These are phyloP conservation scores for Pristionchus japonicus DNA, from an alignment of 2,888 invertebrate genomes.

Conservation along the genomic window DNA sequence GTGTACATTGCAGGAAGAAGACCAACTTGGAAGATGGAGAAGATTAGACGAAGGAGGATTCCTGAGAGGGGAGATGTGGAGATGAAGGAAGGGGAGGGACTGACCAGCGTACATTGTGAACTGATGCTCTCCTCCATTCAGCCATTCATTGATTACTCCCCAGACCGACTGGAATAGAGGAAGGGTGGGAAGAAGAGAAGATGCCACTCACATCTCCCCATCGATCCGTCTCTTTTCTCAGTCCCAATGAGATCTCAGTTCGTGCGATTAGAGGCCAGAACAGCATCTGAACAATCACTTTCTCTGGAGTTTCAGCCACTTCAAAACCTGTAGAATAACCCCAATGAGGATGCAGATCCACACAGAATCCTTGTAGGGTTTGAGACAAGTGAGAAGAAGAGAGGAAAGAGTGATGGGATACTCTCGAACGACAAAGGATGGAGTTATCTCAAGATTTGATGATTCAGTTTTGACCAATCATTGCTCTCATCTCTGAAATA, in stretches of 20 bases:
- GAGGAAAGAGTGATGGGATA: constrained; percentile 38
- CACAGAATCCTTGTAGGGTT: constrained; percentile 9
- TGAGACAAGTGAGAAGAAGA: constrained; percentile 37
- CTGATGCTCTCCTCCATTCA: constrained; percentile 29
- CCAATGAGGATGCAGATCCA: constrained; percentile 30
- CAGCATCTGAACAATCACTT: background rate
- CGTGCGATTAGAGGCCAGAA: constrained; percentile 11
- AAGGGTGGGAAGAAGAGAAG: background rate
- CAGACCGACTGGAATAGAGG: background rate
- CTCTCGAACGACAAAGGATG: constrained; percentile 36
- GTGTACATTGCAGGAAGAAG: constrained; percentile 43
- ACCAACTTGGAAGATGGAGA: constrained; percentile 47
- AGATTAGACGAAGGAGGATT: background rate
- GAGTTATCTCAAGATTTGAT: background rate
- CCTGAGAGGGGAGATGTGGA: background rate
- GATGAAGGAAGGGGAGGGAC: background rate
- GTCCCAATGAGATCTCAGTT: constrained; percentile 5
- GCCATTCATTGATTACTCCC: background rate
- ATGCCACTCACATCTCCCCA: background rate
- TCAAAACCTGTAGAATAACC: constrained; percentile 4
- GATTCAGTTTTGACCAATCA: background rate
- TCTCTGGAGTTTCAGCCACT: background rate
- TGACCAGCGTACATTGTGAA: background rate
- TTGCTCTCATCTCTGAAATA: background rate
- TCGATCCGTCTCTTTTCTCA: background rate